Conservation (phyloP, 2,888 invertebrate genomes). For the Unio pictorum region DNA sequence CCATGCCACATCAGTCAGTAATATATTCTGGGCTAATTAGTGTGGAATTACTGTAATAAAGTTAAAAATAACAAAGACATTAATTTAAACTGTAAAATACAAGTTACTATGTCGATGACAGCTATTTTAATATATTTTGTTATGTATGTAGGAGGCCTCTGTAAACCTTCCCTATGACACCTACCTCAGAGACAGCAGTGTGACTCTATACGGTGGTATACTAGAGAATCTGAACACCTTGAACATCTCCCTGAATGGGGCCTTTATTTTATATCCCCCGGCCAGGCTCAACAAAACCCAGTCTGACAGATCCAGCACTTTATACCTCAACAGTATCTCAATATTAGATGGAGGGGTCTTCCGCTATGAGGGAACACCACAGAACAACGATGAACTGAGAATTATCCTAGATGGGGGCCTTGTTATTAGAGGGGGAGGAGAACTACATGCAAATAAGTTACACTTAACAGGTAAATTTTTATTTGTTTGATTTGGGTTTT, state of each 20-base stretch:
- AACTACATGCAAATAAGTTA: slow-evolving; percentile 42
- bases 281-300: slow-evolving; percentile 13
- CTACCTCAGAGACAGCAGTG: slow-evolving; percentile 41
- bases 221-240: slow-evolving; percentile 48
- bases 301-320: slow-evolving; percentile 3
- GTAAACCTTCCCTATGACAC: slow-evolving; percentile 54
- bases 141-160: slow-evolving; percentile 36
- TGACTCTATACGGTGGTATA: slow-evolving; percentile 49
- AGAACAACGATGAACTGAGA: slow-evolving; percentile 28
- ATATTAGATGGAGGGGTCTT: slow-evolving; percentile 52
- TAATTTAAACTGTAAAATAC: too few species aligned
- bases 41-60: too few species aligned
- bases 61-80: too few species aligned
- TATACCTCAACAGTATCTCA: slow-evolving; percentile 42
- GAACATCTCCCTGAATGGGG: slow-evolving; percentile 50
- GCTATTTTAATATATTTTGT: too few species aligned
- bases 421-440: slow-evolving; percentile 48
- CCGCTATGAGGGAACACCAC: slow-evolving; percentile 42
- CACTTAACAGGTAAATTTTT: slow-evolving; percentile 29
- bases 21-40: too few species aligned
- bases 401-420: slow-evolving; percentile 42
- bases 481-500: too few species aligned
- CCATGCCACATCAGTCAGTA: too few species aligned
- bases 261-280: slow-evolving; percentile 47
- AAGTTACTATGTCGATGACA: too few species aligned